Conservation (phyloP, 2,888 invertebrate genomes). For the Campoplex nolae region DNA sequence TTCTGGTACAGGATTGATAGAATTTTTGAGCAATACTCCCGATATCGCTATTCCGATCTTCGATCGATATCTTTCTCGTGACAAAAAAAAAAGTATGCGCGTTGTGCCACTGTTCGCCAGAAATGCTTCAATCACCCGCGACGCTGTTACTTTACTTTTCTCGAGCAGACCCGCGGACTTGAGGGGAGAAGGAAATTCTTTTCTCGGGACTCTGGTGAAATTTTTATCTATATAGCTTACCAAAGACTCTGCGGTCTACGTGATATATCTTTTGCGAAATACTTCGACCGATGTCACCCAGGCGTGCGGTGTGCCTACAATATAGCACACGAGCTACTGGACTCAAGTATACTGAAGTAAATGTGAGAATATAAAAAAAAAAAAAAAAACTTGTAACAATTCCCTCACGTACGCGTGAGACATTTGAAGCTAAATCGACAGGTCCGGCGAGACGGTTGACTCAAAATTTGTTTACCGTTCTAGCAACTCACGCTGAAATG, state of each 20-base stretch:
- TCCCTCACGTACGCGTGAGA: conserved; percentile 38
- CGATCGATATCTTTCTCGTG: conserved; percentile 54
- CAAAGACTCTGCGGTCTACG: conserved; percentile 50
- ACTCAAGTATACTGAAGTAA: not conserved
- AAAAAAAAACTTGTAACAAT: conserved; percentile 41
- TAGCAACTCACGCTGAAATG: not conserved
- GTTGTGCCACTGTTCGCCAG: conserved; percentile 31
- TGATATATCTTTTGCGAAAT: conserved; percentile 64
- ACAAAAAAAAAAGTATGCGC: conserved; percentile 15
- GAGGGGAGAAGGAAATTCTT: conserved; percentile 59
- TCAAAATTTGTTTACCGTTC: not conserved
- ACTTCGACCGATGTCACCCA: conserved; percentile 56
- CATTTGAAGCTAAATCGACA: conserved; percentile 7
- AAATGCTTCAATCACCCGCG: conserved; percentile 49
- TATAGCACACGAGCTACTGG: conserved; percentile 23
- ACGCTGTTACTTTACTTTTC: conserved; percentile 37
- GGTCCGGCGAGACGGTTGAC: not conserved
- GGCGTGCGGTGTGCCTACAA: conserved; percentile 28
- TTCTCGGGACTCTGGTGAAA: conserved; percentile 57
- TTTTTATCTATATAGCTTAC: conserved; percentile 54
- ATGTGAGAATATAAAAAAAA: conserved; percentile 5
- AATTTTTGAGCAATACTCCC: conserved; percentile 52
- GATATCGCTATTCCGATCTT: conserved; percentile 34
- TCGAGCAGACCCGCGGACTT: conserved; percentile 18
- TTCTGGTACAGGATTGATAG: conserved; percentile 38